Conservation (phyloP, 2,113 vertebrate species). For the Corythornis vintsioides region DNA sequence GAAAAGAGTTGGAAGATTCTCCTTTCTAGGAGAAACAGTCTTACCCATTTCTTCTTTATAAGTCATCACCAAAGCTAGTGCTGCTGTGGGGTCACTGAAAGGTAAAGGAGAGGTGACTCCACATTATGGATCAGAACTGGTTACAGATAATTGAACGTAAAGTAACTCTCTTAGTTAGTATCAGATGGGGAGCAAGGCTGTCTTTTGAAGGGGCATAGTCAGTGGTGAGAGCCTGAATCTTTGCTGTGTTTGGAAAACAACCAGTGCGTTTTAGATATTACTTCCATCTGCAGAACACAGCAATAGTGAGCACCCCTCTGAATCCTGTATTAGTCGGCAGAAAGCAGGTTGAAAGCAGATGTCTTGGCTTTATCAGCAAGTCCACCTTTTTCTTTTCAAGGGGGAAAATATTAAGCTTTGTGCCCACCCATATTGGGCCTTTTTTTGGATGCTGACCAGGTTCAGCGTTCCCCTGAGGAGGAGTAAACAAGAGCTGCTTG, state of each 20-base stretch:
- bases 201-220: not conserved
- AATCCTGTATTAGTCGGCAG: not conserved
- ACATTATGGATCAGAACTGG: not conserved
- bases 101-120: not conserved
- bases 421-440: not conserved
- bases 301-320: not conserved
- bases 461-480: not conserved
- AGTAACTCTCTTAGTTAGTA: not conserved
- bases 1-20: not conserved
- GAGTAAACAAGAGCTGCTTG: not conserved
- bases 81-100: not conserved
- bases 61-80: not conserved
- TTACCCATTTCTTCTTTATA: not conserved
- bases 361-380: conserved; percentile 19
- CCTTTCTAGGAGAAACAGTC: not conserved
- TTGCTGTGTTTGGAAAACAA: conserved; percentile 30
- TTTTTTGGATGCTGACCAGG: not conserved
- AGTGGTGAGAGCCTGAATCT: not conserved
- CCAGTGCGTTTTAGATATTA: not conserved
- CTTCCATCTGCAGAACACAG: conserved; percentile 39
- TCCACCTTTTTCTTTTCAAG: conserved; percentile 20
- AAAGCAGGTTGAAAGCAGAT: conserved; percentile 29
- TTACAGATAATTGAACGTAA: not conserved
- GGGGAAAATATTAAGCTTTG: not conserved
- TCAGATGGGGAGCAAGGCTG: not conserved